phyloP scores from a whole-genome alignment of 2,888 invertebrate genomes.

The Drosophila sordidula region DNA sequence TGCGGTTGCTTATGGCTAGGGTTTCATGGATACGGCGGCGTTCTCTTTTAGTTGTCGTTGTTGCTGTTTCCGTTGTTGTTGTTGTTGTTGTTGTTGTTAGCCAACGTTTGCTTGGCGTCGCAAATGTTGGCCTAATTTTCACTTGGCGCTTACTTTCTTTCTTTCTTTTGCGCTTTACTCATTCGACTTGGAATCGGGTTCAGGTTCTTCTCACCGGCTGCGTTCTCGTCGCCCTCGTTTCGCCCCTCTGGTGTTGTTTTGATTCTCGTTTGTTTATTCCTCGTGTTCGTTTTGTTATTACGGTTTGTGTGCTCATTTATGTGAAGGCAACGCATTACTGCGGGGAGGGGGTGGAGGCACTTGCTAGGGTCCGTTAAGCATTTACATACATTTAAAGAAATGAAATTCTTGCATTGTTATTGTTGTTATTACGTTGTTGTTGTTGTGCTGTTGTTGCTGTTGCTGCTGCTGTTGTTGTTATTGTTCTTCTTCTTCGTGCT shows the following conservation, averaged over 20 bases:
- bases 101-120: conserved; percentile 38
- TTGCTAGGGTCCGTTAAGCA: conserved; percentile 28
- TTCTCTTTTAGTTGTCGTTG: conserved; percentile 14
- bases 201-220: conserved; percentile 39
- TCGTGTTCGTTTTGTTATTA: conserved; percentile 14
- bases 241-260: conserved; percentile 14
- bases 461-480: conserved; percentile 16
- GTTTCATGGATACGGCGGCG: conserved; percentile 34
- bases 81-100: conserved; percentile 16
- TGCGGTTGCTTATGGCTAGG: conserved; percentile 18
- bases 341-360: neutral
- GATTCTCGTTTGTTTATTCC: conserved; percentile 27
- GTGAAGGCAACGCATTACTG: conserved; percentile 41
- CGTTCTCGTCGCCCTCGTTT: conserved; percentile 10
- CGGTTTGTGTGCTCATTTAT: conserved; percentile 25
- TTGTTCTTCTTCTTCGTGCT: conserved; percentile 2
- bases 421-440: conserved; percentile 17
- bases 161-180: conserved; percentile 34
- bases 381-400: conserved; percentile 35
- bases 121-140: conserved; percentile 70
- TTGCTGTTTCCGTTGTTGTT: conserved; percentile 4
- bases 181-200: conserved; percentile 22
- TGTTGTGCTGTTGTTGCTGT: conserved; percentile 15
- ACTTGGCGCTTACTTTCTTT: conserved; percentile 65
- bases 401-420: conserved; percentile 41